These are phyloP conservation scores for Phoenoteleia sp. DNA, from an alignment of 2,888 invertebrate genomes.

Conservation along the genomic window DNA sequence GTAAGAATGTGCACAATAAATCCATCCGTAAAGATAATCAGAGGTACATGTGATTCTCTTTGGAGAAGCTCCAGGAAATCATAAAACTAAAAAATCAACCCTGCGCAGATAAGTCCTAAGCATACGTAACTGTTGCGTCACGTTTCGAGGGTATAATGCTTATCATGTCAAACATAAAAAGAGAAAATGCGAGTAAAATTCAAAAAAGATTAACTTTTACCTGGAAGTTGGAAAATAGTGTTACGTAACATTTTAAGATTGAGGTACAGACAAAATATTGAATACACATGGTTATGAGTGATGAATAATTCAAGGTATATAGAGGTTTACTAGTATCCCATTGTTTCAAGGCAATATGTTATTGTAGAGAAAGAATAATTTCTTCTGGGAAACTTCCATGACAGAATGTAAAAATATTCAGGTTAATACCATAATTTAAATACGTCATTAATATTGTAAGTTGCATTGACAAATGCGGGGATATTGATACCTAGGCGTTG, in stretches of 20 bases:
- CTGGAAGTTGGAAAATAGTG: neutral
- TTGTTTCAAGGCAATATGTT: constrained; percentile 16
- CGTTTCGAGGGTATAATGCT: neutral
- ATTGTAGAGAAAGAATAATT: neutral
- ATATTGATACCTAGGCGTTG: constrained; percentile 26
- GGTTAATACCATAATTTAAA: constrained; percentile 48
- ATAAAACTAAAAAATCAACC: neutral
- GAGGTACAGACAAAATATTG: neutral
- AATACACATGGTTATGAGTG: neutral
- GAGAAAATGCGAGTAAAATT: neutral
- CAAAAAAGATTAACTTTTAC: neutral
- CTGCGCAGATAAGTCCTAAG: neutral
- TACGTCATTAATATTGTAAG: constrained; percentile 12
- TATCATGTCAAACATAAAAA: neutral
- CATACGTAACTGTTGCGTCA: neutral
- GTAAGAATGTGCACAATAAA: too few relatives aligned
- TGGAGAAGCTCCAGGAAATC: neutral
- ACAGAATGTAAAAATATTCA: constrained; percentile 34
- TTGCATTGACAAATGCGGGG: constrained; percentile 40
- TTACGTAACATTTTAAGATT: neutral
- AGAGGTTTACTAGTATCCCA: neutral
- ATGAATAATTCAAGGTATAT: neutral
- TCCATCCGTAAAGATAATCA: constrained; percentile 14
- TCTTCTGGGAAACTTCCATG: constrained; percentile 24
- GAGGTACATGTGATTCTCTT: neutral